Conservation (phyloP, 23 tunicate genomes). For the Halocynthia roretzi region DNA sequence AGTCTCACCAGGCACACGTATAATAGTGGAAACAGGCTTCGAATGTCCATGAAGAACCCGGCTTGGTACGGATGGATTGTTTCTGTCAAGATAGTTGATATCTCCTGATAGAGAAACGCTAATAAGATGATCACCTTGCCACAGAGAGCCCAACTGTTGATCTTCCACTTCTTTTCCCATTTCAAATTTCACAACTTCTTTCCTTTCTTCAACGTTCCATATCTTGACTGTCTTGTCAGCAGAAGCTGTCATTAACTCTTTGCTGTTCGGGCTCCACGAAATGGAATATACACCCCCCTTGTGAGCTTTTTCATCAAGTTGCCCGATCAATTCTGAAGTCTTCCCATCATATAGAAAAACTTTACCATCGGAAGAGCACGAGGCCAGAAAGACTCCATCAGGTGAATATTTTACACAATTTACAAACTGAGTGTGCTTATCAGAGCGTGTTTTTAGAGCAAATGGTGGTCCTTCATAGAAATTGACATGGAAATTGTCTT, state of each 20-base stretch:
- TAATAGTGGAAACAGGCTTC: constrained; percentile 20
- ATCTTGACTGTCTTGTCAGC: constrained; percentile 89
- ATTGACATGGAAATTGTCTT: constrained; percentile 38
- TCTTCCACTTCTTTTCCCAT: constrained; percentile 71
- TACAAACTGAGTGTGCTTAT: constrained; percentile 31
- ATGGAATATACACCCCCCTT: constrained; percentile 83
- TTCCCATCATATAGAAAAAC: constrained; percentile 69
- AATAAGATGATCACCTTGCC: constrained; percentile 63
- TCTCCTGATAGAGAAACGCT: constrained; percentile 68
- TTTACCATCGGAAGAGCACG: constrained; percentile 53
- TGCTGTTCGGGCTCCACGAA: constrained; percentile 59
- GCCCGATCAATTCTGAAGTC: constrained; percentile 35
- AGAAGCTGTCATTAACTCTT: constrained; percentile 71
- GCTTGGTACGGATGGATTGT: constrained; percentile 40
- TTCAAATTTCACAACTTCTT: constrained; percentile 41
- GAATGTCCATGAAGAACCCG: constrained; percentile 66
- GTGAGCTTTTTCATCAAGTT: constrained; percentile 48
- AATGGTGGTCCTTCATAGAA: constrained; percentile 19
- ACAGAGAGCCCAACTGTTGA: constrained; percentile 73
- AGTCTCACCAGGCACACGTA: constrained; percentile 26
- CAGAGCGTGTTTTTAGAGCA: background rate
- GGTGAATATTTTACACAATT: constrained; percentile 69
- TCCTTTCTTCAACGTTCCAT: constrained; percentile 61
- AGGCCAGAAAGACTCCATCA: constrained; percentile 63
- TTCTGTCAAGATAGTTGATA: constrained; percentile 56